These are phyloP conservation scores for Sorex fumeus DNA, from an alignment of 2,113 vertebrate species.

Conservation along the genomic window DNA sequence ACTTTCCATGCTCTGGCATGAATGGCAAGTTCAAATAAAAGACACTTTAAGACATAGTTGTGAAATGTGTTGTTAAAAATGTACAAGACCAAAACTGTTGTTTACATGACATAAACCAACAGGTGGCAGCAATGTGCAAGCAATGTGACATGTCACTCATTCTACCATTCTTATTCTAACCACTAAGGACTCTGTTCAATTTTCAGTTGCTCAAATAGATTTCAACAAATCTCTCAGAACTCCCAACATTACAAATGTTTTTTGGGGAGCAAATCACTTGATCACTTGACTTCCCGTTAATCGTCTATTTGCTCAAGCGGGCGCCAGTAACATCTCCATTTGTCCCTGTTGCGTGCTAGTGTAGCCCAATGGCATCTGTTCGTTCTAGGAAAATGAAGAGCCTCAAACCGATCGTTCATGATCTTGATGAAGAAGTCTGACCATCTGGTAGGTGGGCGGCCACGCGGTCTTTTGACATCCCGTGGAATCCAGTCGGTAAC, in stretches of 20 bases:
- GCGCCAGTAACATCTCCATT: no score
- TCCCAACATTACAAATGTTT: not conserved
- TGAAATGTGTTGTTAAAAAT: not conserved
- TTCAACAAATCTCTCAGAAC: not conserved
- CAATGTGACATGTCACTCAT: not conserved
- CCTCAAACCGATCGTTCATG: no score
- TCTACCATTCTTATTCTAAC: not conserved
- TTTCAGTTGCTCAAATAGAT: not conserved
- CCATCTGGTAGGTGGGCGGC: no score
- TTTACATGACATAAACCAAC: not conserved
- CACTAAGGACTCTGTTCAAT: not conserved
- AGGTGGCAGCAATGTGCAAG: slow-evolving; percentile 67
- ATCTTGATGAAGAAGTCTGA: no score
- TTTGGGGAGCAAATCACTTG: no score
- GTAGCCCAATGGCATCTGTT: no score
- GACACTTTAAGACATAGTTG: not conserved
- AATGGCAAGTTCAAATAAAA: slow-evolving; percentile 34
- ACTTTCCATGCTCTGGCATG: not conserved
- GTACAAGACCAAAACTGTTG: not conserved
- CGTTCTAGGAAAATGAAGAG: no score
- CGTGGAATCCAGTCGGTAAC: no score
- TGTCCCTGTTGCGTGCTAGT: no score
- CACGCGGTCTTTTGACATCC: no score
- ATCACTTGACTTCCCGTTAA: no score
- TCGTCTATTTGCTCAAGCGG: no score